phyloP scores from a whole-genome alignment of 2,113 vertebrate species.

The Paracanthobrama guichenoti region DNA sequence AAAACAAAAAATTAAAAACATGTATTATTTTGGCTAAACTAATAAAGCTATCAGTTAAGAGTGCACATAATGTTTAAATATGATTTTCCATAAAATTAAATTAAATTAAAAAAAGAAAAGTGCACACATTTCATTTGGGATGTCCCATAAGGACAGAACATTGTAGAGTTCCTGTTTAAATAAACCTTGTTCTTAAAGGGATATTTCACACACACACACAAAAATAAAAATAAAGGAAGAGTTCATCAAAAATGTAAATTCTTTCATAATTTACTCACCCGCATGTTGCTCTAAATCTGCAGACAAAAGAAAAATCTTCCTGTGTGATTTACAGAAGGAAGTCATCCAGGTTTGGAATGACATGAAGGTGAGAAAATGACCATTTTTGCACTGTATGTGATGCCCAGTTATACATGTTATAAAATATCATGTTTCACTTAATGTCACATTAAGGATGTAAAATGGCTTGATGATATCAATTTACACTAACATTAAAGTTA shows the following conservation, averaged over 20 bases:
- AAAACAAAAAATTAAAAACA: slow-evolving; percentile 38
- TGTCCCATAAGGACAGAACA: no score
- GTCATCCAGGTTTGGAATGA: background rate
- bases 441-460: background rate
- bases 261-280: no score
- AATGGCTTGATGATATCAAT: background rate
- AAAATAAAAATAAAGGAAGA: slow-evolving; percentile 34
- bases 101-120: no score
- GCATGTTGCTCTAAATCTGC: no score
- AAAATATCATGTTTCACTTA: background rate
- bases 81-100: no score
- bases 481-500: background rate
- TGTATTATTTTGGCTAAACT: background rate
- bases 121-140: no score
- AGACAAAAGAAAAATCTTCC: background rate
- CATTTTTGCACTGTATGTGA: background rate
- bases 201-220: background rate
- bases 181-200: no score
- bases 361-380: background rate
- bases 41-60: background rate
- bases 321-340: background rate
- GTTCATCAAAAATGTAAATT: no score
- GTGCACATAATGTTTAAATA: no score
- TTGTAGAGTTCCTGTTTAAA: no score
- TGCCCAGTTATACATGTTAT: background rate